Base-by-base conservation (phyloP, 2,797 vertebrate genomes). In the Aselliscus stoliczkanus region DNA sequence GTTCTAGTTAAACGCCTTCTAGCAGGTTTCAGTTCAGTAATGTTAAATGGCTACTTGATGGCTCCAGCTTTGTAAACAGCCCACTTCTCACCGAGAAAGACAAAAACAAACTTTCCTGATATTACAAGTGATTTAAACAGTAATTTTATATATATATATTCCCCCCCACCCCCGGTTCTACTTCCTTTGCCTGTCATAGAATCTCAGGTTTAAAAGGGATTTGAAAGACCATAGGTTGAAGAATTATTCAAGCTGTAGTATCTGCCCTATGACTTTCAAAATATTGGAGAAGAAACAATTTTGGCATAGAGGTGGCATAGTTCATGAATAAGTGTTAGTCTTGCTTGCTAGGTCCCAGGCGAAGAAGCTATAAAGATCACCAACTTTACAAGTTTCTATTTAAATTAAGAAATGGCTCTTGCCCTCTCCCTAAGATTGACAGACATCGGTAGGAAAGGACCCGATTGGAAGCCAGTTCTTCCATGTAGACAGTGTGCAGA, bases 41-140 rank as follows among this genome's bases (percentile, higher is more conserved):
- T 69, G 23, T 69, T 89, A 76, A 95, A 69, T 85, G 84, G 88
- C 47, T 82, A 23, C 67, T 73, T 94, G 80, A 47, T 50, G 77
- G 88, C 47, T 77, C 47, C 79, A 93, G 62, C 15, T 65, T 77
- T 80, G 90, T 50, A 72, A 86, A 82, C n/a, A 79, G 75, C 75
- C 54, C 29, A 58, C 90, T 90, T 93, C 44, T 80, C 67, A 54
- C 10, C 56, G 83, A 93, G 42, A 62, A 54, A 50, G 39, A 20
- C 27, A 72, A 10, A 67, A 44, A 6, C 25, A 62, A 23, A 15
- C 18, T 60, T 85, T 72, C 54, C 80, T 72, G 72, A 62, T 88
- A 56, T 37, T 81, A 37, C 60, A 80, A 89, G 37, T 85, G 44
- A 82, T 79, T 82, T 92, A 85, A 79, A 37, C 25, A 75, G 12